A percentile compares a stretch with the other conserved stretches of the same genome.
Conservation (phyloP, 2,113 vertebrate genomes). For the Xiphorhynchus elegans region DNA sequence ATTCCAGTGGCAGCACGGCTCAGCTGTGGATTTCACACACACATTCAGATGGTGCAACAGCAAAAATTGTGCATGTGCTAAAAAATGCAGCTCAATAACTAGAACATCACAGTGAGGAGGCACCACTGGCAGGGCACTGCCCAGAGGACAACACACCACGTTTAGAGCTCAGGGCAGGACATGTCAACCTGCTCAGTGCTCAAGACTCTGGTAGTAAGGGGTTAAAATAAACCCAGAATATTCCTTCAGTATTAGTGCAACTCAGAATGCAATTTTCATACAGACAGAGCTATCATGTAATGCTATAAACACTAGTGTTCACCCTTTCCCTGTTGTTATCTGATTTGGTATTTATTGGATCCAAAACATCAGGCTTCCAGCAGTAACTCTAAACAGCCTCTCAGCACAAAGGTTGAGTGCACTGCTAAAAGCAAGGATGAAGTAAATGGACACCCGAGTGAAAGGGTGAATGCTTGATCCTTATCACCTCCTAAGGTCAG, state of each 20-base stretch:
- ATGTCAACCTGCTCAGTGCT: not conserved
- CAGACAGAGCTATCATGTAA: not conserved
- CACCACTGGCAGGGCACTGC: not conserved
- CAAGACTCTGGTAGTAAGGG: not conserved
- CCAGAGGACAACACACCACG: not conserved
- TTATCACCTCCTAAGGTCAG: not conserved
- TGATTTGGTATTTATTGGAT: not conserved
- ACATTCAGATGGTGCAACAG: rapidly evolving
- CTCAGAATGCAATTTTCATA: not conserved
- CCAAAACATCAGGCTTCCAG: not conserved
- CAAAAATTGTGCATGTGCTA: rapidly evolving
- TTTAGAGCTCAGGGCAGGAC: not conserved
- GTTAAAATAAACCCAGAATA: not conserved
- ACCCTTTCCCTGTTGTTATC: not conserved
- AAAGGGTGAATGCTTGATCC: not conserved
- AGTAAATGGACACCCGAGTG: not conserved
- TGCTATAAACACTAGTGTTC: not conserved
- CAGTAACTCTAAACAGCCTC: not conserved
- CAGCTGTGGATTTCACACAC: not conserved
- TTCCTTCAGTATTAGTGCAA: not conserved
- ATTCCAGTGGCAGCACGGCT: not conserved
- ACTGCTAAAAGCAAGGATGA: not conserved
- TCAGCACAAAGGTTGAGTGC: not conserved
- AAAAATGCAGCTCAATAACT: not conserved
- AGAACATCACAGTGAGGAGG: not conserved